Conservation (phyloP, 2,113 vertebrate species). For the Urocolius indicus region DNA sequence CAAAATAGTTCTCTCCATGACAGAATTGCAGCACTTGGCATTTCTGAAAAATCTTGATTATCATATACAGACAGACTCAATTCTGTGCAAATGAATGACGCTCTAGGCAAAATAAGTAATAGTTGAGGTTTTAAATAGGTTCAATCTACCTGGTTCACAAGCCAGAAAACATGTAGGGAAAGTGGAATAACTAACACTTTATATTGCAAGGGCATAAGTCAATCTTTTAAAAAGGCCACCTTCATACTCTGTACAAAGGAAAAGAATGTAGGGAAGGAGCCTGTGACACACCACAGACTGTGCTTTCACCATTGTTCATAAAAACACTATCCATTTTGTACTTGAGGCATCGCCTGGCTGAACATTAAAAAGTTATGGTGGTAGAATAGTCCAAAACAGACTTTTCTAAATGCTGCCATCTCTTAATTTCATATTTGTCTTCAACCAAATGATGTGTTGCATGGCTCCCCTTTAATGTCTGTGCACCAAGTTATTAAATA, state of each 20-base stretch:
- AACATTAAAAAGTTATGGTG: not conserved
- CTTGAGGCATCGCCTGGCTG: not conserved
- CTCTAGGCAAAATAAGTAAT: not conserved
- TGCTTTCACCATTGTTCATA: not conserved
- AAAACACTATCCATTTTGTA: not conserved
- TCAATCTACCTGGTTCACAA: not conserved
- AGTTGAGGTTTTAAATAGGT: not conserved
- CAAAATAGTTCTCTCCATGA: not conserved
- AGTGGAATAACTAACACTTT: not conserved
- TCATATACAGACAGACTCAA: not conserved
- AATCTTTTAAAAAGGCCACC: not conserved
- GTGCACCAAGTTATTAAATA: slow-evolving; percentile 74
- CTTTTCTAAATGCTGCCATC: not conserved
- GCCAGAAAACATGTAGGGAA: not conserved
- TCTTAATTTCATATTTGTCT: slow-evolving; percentile 65
- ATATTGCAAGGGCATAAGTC: not conserved
- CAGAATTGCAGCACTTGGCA: not conserved
- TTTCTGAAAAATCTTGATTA: not conserved
- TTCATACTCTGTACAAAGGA: not conserved
- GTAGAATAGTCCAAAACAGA: not conserved
- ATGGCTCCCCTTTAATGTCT: slow-evolving; percentile 30
- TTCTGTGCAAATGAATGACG: not conserved
- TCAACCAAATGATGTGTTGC: slow-evolving; percentile 33
- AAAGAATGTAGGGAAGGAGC: not conserved
- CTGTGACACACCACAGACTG: not conserved